A percentile compares a stretch with the other conserved stretches of the same genome.
These are phyloP conservation scores for Echinarachnius parma DNA, from an alignment of 53 echinoderm and acorn worm species.

Conservation along the genomic window DNA sequence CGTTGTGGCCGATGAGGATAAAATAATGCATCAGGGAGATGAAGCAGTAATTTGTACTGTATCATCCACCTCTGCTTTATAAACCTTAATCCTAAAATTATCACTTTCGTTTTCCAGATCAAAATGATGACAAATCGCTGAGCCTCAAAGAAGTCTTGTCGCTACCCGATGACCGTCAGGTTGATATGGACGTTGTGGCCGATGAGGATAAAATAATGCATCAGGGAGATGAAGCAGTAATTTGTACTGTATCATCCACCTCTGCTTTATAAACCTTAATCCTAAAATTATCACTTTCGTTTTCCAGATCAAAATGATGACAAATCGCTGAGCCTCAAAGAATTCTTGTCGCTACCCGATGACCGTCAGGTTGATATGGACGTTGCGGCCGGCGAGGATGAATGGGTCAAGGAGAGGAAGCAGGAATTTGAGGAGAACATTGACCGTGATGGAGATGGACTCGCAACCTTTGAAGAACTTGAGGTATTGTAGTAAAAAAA, in stretches of 20 bases:
- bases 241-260: too few species aligned
- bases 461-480: conserved; percentile 69
- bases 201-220: conserved; percentile 77
- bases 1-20: conserved; percentile 55
- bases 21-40: too few species aligned
- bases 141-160: conserved; percentile 80
- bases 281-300: conserved; percentile 6
- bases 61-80: too few species aligned
- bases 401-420: conserved; percentile 83
- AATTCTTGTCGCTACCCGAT: conserved; percentile 88
- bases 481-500: too few species aligned
- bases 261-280: too few species aligned
- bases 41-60: too few species aligned
- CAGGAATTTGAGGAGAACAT: conserved; percentile 82
- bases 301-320: conserved; percentile 82
- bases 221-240: too few species aligned
- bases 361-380: conserved; percentile 48
- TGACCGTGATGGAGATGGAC: conserved; percentile 75
- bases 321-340: conserved; percentile 55
- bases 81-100: too few species aligned
- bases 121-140: conserved; percentile 72
- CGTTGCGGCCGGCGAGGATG: conserved; percentile 55
- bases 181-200: conserved; percentile 48
- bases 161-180: conserved; percentile 54
- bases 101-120: conserved; percentile 53